Conservation (phyloP, 2,113 vertebrate species). For the Psephotus haematonotus region DNA sequence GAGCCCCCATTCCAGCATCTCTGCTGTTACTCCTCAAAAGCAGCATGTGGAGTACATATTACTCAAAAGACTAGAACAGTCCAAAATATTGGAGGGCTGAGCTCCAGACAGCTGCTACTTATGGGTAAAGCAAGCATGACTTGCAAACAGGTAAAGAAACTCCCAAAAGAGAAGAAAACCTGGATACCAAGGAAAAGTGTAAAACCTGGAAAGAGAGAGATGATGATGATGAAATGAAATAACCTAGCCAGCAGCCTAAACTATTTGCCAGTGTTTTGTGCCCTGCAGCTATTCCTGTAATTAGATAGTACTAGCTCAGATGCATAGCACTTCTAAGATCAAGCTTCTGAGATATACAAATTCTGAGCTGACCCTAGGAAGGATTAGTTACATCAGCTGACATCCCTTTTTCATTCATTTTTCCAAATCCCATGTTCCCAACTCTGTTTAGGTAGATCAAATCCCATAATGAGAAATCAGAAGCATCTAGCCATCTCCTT, state of each 20-base stretch:
- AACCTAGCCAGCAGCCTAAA: background rate
- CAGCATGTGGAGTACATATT: background rate
- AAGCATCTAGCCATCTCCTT: background rate
- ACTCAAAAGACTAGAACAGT: background rate
- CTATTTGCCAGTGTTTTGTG: background rate
- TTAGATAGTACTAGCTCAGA: background rate
- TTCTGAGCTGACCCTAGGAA: background rate
- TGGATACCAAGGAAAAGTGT: background rate
- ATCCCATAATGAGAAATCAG: background rate
- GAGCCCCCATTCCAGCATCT: background rate
- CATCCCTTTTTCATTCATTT: rapidly evolving
- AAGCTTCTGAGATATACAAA: background rate
- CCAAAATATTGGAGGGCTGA: background rate
- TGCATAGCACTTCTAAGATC: background rate
- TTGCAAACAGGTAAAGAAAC: background rate
- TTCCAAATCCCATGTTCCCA: background rate
- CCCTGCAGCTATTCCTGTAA: background rate
- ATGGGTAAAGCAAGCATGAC: background rate
- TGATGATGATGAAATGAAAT: background rate
- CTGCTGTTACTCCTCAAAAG: background rate
- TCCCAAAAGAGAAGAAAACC: background rate
- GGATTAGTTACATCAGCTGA: background rate
- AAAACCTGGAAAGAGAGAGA: background rate
- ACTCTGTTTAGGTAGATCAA: background rate
- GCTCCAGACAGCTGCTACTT: background rate